Evolutionary conservation across 1,140 invertebrate genomes (phyloP).

Genomic region (Eubasilissa regina): DNA sequence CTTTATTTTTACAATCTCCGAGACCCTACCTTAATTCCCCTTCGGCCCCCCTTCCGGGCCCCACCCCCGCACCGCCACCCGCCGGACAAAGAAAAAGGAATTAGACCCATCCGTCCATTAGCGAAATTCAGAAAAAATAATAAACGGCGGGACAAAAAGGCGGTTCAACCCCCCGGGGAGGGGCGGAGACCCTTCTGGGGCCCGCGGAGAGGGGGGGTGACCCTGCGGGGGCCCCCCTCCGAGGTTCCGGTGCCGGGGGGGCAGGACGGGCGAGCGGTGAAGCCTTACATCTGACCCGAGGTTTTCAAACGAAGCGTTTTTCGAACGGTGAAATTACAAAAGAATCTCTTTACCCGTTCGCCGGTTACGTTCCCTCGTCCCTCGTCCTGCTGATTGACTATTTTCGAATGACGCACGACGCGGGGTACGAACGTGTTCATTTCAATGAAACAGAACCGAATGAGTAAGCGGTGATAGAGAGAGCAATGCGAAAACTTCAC

Average conservation of each 20-base stretch:
- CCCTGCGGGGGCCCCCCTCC: background rate
- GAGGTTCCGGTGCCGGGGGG: conserved; percentile 12
- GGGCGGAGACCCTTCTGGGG: background rate
- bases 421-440: background rate
- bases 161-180: conserved; percentile 22
- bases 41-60: too few relatives aligned
- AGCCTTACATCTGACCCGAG: conserved; percentile 47
- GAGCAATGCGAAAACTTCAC: background rate
- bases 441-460: too few relatives aligned
- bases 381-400: background rate
- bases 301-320: conserved; percentile 32
- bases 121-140: conserved; percentile 61
- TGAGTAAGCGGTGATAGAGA: background rate
- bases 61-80: too few relatives aligned
- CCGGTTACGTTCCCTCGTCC: background rate
- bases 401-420: conserved; percentile 3
- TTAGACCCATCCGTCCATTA: conserved; percentile 58
- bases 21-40: conserved; percentile 23
- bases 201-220: background rate
- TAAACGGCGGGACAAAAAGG: conserved; percentile 59
- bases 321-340: conserved; percentile 18
- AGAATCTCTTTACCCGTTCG: conserved; percentile 11
- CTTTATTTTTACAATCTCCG: conserved; percentile 21
- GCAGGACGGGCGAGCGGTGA: conserved; percentile 24
- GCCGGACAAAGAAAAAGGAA: conserved; percentile 59